Evolutionary conservation across 2,797 vertebrate species (phyloP).

Genomic region (Sternarchorhynchus goeldii): DNA sequence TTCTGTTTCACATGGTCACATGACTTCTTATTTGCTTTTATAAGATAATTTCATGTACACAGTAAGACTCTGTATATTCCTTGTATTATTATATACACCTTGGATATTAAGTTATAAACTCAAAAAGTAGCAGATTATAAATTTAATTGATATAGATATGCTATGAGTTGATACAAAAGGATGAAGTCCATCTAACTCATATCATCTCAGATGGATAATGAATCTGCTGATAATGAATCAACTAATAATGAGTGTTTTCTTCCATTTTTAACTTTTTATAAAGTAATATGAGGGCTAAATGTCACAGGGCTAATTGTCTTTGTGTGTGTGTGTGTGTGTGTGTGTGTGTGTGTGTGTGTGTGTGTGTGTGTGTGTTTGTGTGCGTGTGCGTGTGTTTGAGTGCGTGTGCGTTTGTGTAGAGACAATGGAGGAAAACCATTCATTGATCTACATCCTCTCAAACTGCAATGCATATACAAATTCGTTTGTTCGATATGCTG

Average conservation of each 20-base stretch:
- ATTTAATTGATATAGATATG: background rate
- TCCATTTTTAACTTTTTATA: no score
- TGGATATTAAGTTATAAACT: no score
- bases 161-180: background rate
- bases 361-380: background rate
- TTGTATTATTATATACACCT: no score
- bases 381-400: background rate
- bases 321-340: conserved; percentile 1
- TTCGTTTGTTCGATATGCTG: no score
- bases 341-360: background rate
- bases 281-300: no score
- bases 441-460: background rate
- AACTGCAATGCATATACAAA: conserved; percentile 8
- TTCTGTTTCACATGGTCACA: conserved; percentile 1
- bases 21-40: background rate
- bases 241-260: no score
- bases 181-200: background rate
- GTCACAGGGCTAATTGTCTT: no score
- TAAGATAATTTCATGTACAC: background rate
- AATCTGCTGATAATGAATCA: no score
- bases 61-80: background rate
- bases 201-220: conserved; percentile 1
- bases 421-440: background rate
- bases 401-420: background rate
- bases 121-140: no score